phyloP scores from a whole-genome alignment of 2,113 vertebrate species.

The Brachyistius frenatus region DNA sequence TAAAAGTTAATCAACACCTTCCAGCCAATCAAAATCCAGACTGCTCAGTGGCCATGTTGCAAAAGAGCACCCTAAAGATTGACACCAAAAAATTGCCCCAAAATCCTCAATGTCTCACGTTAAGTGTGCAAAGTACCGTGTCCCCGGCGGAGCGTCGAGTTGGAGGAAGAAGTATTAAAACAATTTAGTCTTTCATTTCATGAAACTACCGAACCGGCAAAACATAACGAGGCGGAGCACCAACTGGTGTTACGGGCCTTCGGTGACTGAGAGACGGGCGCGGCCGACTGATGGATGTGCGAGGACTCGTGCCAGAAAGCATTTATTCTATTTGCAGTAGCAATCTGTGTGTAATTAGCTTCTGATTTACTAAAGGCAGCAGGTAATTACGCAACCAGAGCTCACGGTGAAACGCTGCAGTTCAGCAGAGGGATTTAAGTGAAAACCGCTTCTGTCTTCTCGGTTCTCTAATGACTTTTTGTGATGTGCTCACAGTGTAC shows the following conservation, averaged over 20 bases:
- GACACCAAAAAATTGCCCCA: too few species aligned
- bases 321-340: conserved; percentile 41
- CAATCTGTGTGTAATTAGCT: conserved; percentile 65
- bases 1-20: background rate
- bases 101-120: background rate
- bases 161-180: background rate
- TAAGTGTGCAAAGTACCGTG: background rate
- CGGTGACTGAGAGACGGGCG: conserved; percentile 37
- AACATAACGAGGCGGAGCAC: conserved; percentile 7
- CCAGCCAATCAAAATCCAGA: background rate
- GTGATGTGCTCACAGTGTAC: conserved; percentile 20
- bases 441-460: conserved; percentile 26
- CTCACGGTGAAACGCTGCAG: background rate
- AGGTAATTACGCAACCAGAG: conserved; percentile 63
- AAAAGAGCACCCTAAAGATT: background rate
- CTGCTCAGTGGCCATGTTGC: background rate
- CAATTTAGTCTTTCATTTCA: conserved; percentile 11
- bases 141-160: conserved; percentile 1
- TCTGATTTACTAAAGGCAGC: conserved; percentile 60
- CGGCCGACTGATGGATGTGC: conserved; percentile 45
- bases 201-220: conserved; percentile 8
- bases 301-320: conserved; percentile 24
- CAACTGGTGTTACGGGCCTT: conserved; percentile 7
- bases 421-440: conserved; percentile 23
- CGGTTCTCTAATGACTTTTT: conserved; percentile 9